Base-by-base conservation (phyloP, 2,888 invertebrate genomes). In the Athrips mouffetella region DNA sequence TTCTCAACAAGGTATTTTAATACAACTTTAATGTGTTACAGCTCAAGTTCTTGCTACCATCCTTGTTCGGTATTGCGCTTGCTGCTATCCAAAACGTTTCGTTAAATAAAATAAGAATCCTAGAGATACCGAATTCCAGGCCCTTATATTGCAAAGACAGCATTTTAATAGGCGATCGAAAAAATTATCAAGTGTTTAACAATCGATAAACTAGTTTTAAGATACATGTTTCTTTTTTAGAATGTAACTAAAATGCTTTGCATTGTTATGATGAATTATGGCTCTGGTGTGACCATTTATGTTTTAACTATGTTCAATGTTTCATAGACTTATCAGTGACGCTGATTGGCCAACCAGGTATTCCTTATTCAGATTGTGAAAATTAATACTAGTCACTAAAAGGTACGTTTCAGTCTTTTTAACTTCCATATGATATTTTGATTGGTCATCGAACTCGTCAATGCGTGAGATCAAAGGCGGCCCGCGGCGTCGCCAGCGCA, bases 371-470 rank as follows among this genome's bases (percentile, higher is more conserved):
- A 41, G 50, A 5, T 11, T 20, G 45, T 10, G 18, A 13, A 50
- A 18, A 33, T 45, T 42, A 30, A 29, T 42, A 44, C 35, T 39
- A 30, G 31, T 46, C 25, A 23, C 31, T 49, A 30, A 39, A 47
- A 44, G 6, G 29, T 44, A 45, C 30, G 45, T 45, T 37, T 30
- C 45, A 30, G 45, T 5, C 40, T 25, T 47, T 62, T 57, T 50
- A 39, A 55, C 58, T 67, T 72, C 66, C 60, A 67, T 69, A 70
- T 69, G 74, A 71, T 76, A 73, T 76, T 82, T 79, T 81, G 82
- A 84, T 80, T 80, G 80, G 82, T 75, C 78, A 73, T 77, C 75
- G 80, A 77, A 75, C 77, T 68, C 70, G 73, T 79, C 78, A 77
- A 72, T 66, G 60, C 53, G 53, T 47, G 61, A 68, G 78, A 81